These are phyloP conservation scores for Nineta flava DNA, from an alignment of 2,888 invertebrate species.

Conservation along the genomic window DNA sequence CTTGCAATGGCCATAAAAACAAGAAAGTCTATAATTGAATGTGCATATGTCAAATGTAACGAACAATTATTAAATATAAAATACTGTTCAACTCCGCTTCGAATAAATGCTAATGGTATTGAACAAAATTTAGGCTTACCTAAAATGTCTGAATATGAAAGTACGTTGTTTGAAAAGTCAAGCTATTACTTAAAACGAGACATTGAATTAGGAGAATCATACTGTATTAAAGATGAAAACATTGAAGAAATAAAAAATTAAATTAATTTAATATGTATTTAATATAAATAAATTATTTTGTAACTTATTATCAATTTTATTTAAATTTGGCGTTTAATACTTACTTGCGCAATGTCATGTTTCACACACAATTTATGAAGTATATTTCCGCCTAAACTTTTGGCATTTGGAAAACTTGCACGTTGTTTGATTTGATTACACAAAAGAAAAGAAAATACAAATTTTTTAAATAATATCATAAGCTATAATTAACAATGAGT, in stretches of 20 bases:
- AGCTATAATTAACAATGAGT: background rate
- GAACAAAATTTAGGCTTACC: slow-evolving; percentile 23
- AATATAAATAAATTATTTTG: background rate
- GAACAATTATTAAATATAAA: slow-evolving; percentile 19
- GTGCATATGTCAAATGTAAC: slow-evolving; percentile 22
- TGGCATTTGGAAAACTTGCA: slow-evolving; percentile 2
- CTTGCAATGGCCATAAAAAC: slow-evolving; percentile 33
- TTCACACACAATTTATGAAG: background rate
- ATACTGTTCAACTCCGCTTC: slow-evolving; percentile 23
- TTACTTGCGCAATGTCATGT: background rate
- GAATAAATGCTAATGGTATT: slow-evolving; percentile 23
- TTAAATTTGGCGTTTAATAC: background rate
- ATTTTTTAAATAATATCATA: background rate
- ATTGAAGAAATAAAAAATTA: background rate
- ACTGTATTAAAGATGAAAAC: background rate
- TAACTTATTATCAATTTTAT: background rate
- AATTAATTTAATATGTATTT: too few relatives aligned
- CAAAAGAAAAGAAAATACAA: background rate
- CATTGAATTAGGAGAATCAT: slow-evolving; percentile 18
- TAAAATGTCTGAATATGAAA: slow-evolving; percentile 22
- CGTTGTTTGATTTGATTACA: background rate
- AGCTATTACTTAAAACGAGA: slow-evolving; percentile 19
- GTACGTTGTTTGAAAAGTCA: slow-evolving; percentile 22
- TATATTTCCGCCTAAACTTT: background rate
- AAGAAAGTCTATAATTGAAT: slow-evolving; percentile 21